Conservation (phyloP, 1,140 invertebrate species). For the Calosoma granatense region DNA sequence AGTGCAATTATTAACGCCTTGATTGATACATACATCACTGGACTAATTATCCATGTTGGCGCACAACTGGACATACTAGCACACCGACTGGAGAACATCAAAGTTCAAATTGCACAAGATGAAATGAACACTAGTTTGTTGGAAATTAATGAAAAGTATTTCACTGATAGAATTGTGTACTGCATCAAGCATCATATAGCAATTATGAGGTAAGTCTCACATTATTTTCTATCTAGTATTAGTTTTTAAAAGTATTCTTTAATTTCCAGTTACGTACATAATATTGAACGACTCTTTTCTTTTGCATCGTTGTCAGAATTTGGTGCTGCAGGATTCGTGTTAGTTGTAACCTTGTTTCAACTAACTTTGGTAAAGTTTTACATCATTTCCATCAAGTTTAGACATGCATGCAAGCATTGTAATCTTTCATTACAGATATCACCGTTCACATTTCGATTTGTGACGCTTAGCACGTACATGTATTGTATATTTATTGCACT, state of each 20-base stretch:
- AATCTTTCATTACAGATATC: background rate
- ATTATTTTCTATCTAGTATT: conserved; percentile 1
- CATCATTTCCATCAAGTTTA: background rate
- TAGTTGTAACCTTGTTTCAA: conserved; percentile 20
- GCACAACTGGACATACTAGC: conserved; percentile 20
- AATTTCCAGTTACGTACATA: conserved; percentile 17
- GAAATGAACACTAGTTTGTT: background rate
- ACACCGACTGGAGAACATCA: conserved; percentile 11
- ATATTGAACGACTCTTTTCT: conserved; percentile 16
- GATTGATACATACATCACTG: conserved; percentile 18
- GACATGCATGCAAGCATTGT: background rate
- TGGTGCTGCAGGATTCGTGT: conserved; percentile 12
- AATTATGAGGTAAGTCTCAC: background rate
- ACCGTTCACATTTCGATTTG: conserved; percentile 14
- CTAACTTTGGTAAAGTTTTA: conserved; percentile 18
- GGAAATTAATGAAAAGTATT: background rate
- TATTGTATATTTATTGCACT: conserved; percentile 20
- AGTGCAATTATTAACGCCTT: conserved; percentile 13
- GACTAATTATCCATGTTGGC: conserved; percentile 17
- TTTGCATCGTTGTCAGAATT: conserved; percentile 15
- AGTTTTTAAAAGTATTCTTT: background rate
- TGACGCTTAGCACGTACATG: conserved; percentile 21
- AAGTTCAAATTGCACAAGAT: background rate
- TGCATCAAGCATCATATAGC: background rate
- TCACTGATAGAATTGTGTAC: background rate